Evolutionary conservation across 2,113 vertebrate genomes (phyloP), one percentile per base, ranked within the genome.

Genomic region (Phocoena phocoena): DNA sequence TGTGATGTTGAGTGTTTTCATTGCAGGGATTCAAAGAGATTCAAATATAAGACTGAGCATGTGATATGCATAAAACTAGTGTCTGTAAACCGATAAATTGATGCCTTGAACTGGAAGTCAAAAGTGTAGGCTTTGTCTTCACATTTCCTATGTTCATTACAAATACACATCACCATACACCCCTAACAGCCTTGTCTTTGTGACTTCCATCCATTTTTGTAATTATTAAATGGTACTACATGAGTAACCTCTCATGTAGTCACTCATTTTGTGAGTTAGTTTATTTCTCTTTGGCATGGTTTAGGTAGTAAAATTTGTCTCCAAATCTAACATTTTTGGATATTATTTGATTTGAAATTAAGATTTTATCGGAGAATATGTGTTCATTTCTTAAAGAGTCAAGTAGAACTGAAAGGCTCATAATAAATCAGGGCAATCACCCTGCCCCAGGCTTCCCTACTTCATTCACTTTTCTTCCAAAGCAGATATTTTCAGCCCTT

Each of bases 281-380:
- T 70, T 70, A 77, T 90, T 96, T 93, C 70, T 79, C 68, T 93
- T 91, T 88, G 28, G 47, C 63, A 68, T 73, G 28, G 47, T 82
- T 91, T 87, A 60, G 58, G 74, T 90, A 31, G 65, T 79, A 62
- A 93, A 65, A 93, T 77, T 82, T 93, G 7, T 88, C 55, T 95
- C 44, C 53, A 93, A 87, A 82, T 90, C 31, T 74, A 82, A 87
- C 62, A 47, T 58, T 53, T 71, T 85, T 76, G 1, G 1, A 67
- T 67, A 26, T 82, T 33, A 76, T 84, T 95, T 96, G 8, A 33
- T 73, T 81, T 95, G 41, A 90, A 80, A 71, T 85, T 74, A 62
- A 62, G 26, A 96, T 83, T 83, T 96, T 92, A 88, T 70, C 68
- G 88, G 62, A 88, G 41, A 81, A 83, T 58, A 25, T 11, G 4